phyloP scores from a whole-genome alignment of 2,113 vertebrate genomes.

The Lasiurus borealis region DNA sequence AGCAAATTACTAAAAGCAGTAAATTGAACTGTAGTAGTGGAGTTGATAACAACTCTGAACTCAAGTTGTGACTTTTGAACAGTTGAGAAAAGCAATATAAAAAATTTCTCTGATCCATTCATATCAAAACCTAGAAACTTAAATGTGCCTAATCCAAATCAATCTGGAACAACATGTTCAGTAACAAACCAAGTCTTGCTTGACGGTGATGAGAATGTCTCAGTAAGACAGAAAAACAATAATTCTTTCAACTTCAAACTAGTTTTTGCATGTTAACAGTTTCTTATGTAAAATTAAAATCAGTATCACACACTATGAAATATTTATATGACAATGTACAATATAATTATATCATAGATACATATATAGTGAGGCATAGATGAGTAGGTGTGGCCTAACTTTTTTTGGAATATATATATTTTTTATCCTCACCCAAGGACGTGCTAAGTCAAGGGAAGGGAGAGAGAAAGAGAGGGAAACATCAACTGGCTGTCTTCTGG shows the following conservation, averaged over 20 bases:
- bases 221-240: background rate
- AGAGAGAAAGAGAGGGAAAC: background rate
- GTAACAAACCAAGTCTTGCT: background rate
- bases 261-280: background rate
- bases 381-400: background rate
- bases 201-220: background rate
- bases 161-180: background rate
- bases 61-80: constrained; percentile 21
- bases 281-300: background rate
- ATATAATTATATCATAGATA: background rate
- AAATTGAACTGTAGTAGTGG: background rate
- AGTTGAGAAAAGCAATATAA: background rate
- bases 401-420: background rate
- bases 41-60: constrained; percentile 41
- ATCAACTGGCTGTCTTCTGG: background rate
- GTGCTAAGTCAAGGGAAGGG: background rate
- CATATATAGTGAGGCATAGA: background rate
- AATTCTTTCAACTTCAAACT: background rate
- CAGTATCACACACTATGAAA: background rate
- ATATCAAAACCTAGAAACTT: constrained; percentile 21
- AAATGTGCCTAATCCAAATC: background rate
- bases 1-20: constrained; percentile 13
- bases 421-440: background rate
- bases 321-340: background rate
- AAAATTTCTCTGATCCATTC: background rate